These are phyloP conservation scores for Oryzias melastigma DNA, from an alignment of 2,113 vertebrate genomes.

Conservation along the genomic window DNA sequence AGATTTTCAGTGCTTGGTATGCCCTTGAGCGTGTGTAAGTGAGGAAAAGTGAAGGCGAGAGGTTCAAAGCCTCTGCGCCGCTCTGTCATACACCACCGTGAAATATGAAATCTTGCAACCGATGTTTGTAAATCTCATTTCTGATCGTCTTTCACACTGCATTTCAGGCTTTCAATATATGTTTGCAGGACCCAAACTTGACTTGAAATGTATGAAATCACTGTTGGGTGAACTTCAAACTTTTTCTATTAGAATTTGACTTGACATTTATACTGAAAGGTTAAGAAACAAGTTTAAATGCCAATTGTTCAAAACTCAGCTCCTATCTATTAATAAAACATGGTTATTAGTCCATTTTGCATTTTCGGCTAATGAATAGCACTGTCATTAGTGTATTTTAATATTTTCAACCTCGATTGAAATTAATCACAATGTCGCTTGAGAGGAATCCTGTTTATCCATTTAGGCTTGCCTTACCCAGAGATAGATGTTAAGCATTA, in stretches of 20 bases:
- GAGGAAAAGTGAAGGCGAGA: not conserved
- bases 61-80: not conserved
- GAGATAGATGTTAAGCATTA: slow-evolving; percentile 26
- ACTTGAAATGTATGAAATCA: slow-evolving; percentile 49
- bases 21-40: not conserved
- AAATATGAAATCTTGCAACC: slow-evolving; percentile 36
- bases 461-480: not conserved
- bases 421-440: slow-evolving; percentile 34
- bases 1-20: not conserved
- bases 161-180: slow-evolving; percentile 27
- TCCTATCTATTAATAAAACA: slow-evolving; percentile 58
- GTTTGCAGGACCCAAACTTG: not conserved
- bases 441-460: slow-evolving; percentile 4
- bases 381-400: slow-evolving; percentile 48
- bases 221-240: slow-evolving; percentile 46
- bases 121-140: slow-evolving; percentile 31
- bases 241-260: slow-evolving; percentile 49
- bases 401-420: slow-evolving; percentile 51
- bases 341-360: slow-evolving; percentile 51
- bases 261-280: slow-evolving; percentile 65
- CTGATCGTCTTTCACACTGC: slow-evolving; percentile 15
- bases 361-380: slow-evolving; percentile 48
- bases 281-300: slow-evolving; percentile 62
- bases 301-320: slow-evolving; percentile 58
- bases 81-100: slow-evolving; percentile 5